These are phyloP conservation scores for Caenorhabditis latens DNA, from an alignment of 1,140 invertebrate species.

Conservation along the genomic window DNA sequence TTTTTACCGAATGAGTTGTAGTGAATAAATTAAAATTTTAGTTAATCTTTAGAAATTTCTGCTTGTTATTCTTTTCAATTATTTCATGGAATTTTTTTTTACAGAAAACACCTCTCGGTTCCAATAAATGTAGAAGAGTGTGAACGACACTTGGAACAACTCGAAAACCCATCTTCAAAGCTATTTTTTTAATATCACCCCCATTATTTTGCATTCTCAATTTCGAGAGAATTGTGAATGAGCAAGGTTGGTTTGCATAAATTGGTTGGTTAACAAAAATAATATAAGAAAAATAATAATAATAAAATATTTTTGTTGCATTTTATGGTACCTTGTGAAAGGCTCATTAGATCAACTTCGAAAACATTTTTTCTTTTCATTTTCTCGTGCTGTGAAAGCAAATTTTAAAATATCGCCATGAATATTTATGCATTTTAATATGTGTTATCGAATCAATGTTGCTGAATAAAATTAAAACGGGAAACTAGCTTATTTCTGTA, in stretches of 20 bases:
- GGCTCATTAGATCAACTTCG: too few species aligned
- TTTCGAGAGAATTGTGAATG: conserved; percentile 46
- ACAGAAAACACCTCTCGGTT: conserved; percentile 19
- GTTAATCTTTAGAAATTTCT: neutral
- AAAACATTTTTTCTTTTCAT: neutral
- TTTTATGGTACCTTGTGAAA: too few species aligned
- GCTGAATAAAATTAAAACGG: neutral
- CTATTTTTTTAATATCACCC: neutral
- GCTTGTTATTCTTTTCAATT: neutral
- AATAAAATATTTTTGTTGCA: too few species aligned
- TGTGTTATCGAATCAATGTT: conserved; percentile 18
- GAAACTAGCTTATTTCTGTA: neutral
- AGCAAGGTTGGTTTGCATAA: neutral
- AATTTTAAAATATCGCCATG: too few species aligned
- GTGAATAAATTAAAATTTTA: too few species aligned
- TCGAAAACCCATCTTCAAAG: neutral
- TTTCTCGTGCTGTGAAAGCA: too few species aligned
- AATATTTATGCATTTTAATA: neutral
- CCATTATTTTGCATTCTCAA: conserved; percentile 7
- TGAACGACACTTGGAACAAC: conserved; percentile 44
- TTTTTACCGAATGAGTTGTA: too few species aligned
- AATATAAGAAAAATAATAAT: neutral
- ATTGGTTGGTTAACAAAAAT: neutral
- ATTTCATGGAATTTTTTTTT: neutral
- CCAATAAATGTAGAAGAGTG: conserved; percentile 36